These are phyloP conservation scores for Thalassarche chlororhynchos DNA, from an alignment of 2,113 vertebrate genomes.

Conservation along the genomic window DNA sequence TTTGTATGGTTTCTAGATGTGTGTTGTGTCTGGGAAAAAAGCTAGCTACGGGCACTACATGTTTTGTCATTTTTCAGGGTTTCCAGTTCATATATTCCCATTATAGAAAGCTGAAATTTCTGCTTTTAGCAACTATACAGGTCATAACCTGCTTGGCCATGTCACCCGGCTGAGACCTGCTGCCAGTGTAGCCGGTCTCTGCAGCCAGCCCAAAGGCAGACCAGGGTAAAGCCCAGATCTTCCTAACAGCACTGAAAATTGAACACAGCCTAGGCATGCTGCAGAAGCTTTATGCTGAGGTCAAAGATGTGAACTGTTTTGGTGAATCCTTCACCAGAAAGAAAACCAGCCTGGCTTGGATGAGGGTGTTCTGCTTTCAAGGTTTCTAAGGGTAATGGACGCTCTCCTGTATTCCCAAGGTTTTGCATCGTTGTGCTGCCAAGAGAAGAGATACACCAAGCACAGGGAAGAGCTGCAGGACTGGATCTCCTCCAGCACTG, in stretches of 20 bases:
- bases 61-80: not conserved
- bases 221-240: not conserved
- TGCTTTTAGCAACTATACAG: not conserved
- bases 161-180: not conserved
- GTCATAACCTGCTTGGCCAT: not conserved
- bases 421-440: not conserved
- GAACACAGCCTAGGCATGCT: not conserved
- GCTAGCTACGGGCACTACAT: too few relatives aligned
- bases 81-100: not conserved
- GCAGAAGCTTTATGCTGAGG: not conserved
- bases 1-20: accelerated
- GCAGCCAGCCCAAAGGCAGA: not conserved
- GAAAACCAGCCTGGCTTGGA: not conserved
- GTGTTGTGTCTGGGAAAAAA: not conserved
- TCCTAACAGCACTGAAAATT: accelerated
- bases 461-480: not conserved
- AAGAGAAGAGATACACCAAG: not conserved
- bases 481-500: not conserved
- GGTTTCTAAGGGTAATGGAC: not conserved
- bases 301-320: accelerated
- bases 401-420: not conserved
- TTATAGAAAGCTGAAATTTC: not conserved
- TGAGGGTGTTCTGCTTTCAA: not conserved
- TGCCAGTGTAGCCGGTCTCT: not conserved
- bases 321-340: not conserved